Base-by-base conservation (phyloP, 2,113 vertebrate species). In the Ascaphus truei region DNA sequence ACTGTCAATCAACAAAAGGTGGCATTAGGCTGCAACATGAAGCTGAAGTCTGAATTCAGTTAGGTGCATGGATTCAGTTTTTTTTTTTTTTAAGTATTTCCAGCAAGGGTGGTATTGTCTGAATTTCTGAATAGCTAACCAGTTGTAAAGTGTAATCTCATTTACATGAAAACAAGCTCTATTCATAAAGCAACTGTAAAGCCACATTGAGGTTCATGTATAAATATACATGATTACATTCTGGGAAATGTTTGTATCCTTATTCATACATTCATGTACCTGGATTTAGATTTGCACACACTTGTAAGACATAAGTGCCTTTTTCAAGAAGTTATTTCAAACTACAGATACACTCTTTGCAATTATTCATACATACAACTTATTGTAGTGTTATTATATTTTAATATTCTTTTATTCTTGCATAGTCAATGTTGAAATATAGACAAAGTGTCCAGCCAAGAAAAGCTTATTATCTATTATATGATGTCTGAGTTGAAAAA, bases 131-230 rank as follows among this genome's bases (percentile, higher is more conserved):
- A 86, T 83, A 82, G 75, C 80, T 77, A 86, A 80, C 79, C 80
- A 81, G 76, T 80, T 62, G 79, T 86, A 77, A 79, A 73, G 76
- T 79, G 85, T 85, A 77, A 85, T 81, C 78, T 80, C 80, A 88
- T 91, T 89, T 88, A 83, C 83, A 87, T 86, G 83, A 83, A 88
- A 88, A 88, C 83, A 85, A 85, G 73, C 77, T 80, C 81, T 79
- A 81, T 88, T 90, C 84, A 88, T 79, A 80, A 78, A 79, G 78
- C 74, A 79, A 72, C 86, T 83, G 76, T 75, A 82, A 84, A 82
- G 78, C 81, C 76, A 82, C 82, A 80, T 74, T 80, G 77, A 83
- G 76, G 65, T 85, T 84, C 81, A 78, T 82, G 75, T 74, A 74
- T 86, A 86, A 86, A 85, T 76, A 75, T 77, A 43, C 84, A 79